A percentile compares a stretch with the other conserved stretches of the same genome.
These are phyloP conservation scores for Gryllus bimaculatus DNA, from an alignment of 1,140 invertebrate genomes.

Conservation along the genomic window DNA sequence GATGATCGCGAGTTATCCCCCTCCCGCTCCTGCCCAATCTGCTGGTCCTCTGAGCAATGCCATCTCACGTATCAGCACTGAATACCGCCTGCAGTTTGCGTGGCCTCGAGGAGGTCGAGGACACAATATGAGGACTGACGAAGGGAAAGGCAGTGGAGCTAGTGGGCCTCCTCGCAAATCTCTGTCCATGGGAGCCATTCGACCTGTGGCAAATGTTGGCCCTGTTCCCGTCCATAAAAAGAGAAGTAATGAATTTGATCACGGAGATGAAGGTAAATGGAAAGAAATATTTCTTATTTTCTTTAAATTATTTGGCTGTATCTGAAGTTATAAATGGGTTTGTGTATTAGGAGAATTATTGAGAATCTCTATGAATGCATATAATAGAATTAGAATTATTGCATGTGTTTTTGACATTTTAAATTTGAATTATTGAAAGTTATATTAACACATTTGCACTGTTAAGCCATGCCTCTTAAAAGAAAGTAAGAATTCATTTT, in stretches of 20 bases:
- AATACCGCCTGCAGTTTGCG: constrained; percentile 79
- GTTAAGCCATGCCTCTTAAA: too few relatives aligned
- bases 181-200: constrained; percentile 74
- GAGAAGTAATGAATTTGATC: constrained; percentile 40
- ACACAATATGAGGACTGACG: constrained; percentile 20
- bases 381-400: neutral
- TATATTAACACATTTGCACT: too few relatives aligned
- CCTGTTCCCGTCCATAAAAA: constrained; percentile 51
- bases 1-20: constrained; percentile 24
- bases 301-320: neutral
- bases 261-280: constrained; percentile 32
- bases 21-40: constrained; percentile 12
- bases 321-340: neutral
- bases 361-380: neutral
- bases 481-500: too few relatives aligned
- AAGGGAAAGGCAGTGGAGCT: constrained; percentile 22
- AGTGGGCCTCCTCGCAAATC: constrained; percentile 54
- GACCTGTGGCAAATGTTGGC: constrained; percentile 44
- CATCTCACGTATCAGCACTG: constrained; percentile 62
- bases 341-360: neutral
- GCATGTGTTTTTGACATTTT: neutral
- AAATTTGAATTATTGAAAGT: neutral
- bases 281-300: neutral
- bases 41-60: constrained; percentile 20
- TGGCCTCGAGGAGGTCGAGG: constrained; percentile 19